phyloP scores from a whole-genome alignment of 2,113 vertebrate species.

The Rhinogobius similis region DNA sequence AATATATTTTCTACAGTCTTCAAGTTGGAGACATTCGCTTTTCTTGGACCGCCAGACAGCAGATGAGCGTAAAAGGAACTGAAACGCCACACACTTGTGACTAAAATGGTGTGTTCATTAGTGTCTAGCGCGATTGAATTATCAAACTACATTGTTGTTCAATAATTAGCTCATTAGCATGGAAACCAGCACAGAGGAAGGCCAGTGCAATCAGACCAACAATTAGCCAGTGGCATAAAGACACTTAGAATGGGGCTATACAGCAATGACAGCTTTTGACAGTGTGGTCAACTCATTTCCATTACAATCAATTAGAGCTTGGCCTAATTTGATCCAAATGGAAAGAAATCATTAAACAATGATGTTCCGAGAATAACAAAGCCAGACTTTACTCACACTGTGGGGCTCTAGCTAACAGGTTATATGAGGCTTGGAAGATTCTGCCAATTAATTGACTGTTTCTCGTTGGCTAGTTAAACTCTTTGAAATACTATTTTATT shows the following conservation, averaged over 20 bases:
- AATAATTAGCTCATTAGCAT: constrained; percentile 77
- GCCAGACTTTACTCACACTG: constrained; percentile 41
- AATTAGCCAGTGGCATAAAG: constrained; percentile 61
- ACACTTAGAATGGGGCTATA: constrained; percentile 57
- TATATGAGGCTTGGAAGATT: constrained; percentile 6
- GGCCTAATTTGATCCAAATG: constrained; percentile 63
- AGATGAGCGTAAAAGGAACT: constrained; percentile 40
- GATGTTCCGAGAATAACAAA: constrained; percentile 41
- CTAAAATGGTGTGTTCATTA: constrained; percentile 61
- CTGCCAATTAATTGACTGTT: constrained; percentile 4
- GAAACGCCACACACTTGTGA: constrained; percentile 54
- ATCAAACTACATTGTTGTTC: constrained; percentile 66
- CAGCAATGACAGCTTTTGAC: constrained; percentile 54
- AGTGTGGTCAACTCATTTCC: constrained; percentile 72
- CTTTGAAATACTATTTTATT: constrained; percentile 5
- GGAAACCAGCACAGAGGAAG: constrained; percentile 59
- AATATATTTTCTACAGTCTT: background rate
- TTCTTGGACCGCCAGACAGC: background rate
- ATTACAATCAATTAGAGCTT: constrained; percentile 69
- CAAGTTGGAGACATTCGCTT: background rate
- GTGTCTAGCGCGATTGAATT: constrained; percentile 71
- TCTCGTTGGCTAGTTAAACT: constrained; percentile 3
- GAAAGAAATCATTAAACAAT: constrained; percentile 49
- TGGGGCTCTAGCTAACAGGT: constrained; percentile 20
- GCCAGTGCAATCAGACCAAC: constrained; percentile 63